Evolutionary conservation across 1,140 invertebrate genomes (phyloP).

Genomic region (Drosophila watanabei): DNA sequence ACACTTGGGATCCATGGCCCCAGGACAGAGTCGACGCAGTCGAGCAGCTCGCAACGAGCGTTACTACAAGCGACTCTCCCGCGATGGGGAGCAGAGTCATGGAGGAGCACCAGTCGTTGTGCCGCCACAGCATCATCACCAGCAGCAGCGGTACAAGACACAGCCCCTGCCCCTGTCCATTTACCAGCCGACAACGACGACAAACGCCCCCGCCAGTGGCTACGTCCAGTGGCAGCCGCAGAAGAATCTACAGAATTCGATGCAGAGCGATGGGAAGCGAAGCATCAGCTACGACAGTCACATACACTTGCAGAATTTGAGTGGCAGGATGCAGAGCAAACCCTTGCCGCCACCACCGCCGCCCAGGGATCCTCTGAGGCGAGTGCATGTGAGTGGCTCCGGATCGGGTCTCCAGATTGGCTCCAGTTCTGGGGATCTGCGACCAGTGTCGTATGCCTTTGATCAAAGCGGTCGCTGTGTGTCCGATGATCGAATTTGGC

Average conservation of each 20-base stretch:
- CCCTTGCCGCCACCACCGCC: constrained; percentile 89
- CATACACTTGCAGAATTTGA: constrained; percentile 70
- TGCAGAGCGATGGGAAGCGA: constrained; percentile 72
- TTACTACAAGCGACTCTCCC: constrained; percentile 91
- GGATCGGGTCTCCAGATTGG: constrained; percentile 36
- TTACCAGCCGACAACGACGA: constrained; percentile 50
- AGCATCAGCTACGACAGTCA: constrained; percentile 85
- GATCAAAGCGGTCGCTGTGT: constrained; percentile 84
- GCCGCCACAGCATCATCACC: constrained; percentile 36
- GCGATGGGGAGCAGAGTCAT: constrained; percentile 88
- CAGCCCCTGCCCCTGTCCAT: constrained; percentile 80
- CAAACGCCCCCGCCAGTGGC: constrained; percentile 8
- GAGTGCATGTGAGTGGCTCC: constrained; percentile 54
- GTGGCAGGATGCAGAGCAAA: constrained; percentile 66
- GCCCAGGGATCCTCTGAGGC: constrained; percentile 89
- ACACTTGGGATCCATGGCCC: constrained; percentile 85
- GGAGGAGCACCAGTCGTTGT: constrained; percentile 86
- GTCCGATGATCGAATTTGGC: constrained; percentile 85
- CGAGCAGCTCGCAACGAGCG: constrained; percentile 91
- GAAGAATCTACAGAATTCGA: constrained; percentile 62
- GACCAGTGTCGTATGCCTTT: constrained; percentile 87
- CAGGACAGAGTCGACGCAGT: constrained; percentile 86
- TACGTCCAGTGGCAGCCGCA: constrained; percentile 72
- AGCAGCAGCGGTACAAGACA: constrained; percentile 74
- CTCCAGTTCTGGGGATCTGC: constrained; percentile 68